phyloP scores from a whole-genome alignment of 2,113 vertebrate species.

The Rousettus leschenaultii region DNA sequence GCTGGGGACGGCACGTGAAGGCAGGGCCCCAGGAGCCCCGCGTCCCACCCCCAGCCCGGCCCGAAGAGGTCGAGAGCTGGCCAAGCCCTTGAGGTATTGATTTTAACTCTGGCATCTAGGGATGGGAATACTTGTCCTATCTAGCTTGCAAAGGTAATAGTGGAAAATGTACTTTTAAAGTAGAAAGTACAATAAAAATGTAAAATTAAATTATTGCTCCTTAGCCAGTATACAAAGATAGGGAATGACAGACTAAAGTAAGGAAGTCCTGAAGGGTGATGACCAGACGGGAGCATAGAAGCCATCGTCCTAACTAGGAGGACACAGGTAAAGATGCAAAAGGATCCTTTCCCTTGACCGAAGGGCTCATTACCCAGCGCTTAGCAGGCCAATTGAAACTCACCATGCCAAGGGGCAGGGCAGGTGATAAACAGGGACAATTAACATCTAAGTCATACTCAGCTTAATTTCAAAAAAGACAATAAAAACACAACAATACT shows the following conservation, averaged over 20 bases:
- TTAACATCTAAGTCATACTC: background rate
- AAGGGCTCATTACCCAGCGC: background rate
- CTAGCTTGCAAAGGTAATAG: background rate
- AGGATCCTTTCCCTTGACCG: background rate
- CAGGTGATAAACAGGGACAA: background rate
- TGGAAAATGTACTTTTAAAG: background rate
- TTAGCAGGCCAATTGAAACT: background rate
- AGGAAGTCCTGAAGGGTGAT: background rate
- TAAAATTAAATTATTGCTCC: background rate
- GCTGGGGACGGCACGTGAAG: fast-evolving
- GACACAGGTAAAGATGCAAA: background rate
- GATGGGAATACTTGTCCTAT: background rate
- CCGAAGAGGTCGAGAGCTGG: background rate
- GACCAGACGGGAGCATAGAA: background rate
- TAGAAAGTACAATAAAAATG: background rate
- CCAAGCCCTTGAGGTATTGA: background rate
- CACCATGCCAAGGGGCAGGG: background rate
- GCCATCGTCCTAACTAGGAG: background rate
- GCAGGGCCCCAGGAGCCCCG: fast-evolving
- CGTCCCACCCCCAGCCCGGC: background rate
- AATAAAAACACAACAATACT: background rate
- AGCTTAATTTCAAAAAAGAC: background rate
- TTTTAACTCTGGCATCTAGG: background rate
- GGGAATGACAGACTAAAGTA: background rate
- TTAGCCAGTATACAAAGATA: background rate